Base-by-base conservation (phyloP, 2,113 vertebrate species). In the Phyllopteryx taeniolatus region DNA sequence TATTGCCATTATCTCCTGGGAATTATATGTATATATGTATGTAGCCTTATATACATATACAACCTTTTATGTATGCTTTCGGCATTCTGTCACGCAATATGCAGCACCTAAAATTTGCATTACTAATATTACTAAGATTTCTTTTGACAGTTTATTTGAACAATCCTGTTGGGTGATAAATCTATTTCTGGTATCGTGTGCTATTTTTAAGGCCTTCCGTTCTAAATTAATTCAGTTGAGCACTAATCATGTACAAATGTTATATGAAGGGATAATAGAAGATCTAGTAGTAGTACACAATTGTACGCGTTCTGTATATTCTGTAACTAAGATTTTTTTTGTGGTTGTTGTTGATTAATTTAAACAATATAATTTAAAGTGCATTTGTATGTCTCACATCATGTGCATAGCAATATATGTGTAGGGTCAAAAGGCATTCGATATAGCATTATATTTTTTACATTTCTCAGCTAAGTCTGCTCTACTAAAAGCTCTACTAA, bases 141-240 rank as follows among this genome's bases (percentile, higher is more conserved):
- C 35, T 53, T 54, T 4, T 39, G 49, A 71, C 66, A 70, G 60
- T 51, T 56, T 64, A 46, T 74, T 19, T 78, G 78, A 84, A 75
- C 68, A 70, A 79, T 87, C 66, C 71, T 73, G 70, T 77, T 74
- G 64, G 11, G 54, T 15, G 14, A 79, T 44, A 71, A 33, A 14
- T 79, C 83, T 90, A 88, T 89, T 88, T 86, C 64, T 81, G 71
- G 82, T 17, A 68, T 70, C 71, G 0, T 66, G 46, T 56, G 64
- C 82, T 90, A 88, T 88, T 88, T 90, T 83, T 88, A 71, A 33
- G 35, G 39, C 59, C 67, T 80, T 76, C 68, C 66, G 63, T 73
- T 74, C 44, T 72, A 68, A 80, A 83, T 81, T 61, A 57, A 82
- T 83, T 78, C 78, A 75, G 66, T 53, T 51, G 47, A 70, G 65